These are phyloP conservation scores for Echinarachnius parma DNA, from an alignment of 53 echinoderm and acorn worm species.

Conservation along the genomic window DNA sequence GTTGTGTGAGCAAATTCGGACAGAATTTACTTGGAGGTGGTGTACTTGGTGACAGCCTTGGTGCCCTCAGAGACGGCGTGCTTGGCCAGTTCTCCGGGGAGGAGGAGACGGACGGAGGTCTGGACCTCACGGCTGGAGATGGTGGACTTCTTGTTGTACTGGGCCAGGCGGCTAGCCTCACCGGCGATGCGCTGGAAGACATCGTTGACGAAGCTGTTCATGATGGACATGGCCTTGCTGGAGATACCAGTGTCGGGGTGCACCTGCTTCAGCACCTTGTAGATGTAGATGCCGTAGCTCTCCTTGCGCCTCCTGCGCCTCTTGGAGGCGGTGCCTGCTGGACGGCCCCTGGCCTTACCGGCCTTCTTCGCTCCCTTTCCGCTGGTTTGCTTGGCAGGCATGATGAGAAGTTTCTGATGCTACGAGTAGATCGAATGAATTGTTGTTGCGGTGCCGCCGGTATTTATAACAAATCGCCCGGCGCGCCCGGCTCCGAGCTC, in stretches of 20 bases:
- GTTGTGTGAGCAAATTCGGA: constrained; percentile 7
- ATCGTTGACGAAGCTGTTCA: constrained; percentile 93
- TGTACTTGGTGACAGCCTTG: constrained; percentile 88
- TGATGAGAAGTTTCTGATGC: no score
- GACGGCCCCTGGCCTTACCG: constrained; percentile 67
- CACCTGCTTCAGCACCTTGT: constrained; percentile 89
- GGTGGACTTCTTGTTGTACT: constrained; percentile 86
- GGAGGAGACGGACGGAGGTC: constrained; percentile 73
- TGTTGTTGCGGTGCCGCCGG: no score
- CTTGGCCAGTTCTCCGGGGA: constrained; percentile 85
- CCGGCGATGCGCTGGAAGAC: constrained; percentile 77
- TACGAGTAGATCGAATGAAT: no score
- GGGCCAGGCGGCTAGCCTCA: constrained; percentile 67
- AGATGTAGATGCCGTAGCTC: constrained; percentile 86
- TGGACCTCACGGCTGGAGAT: constrained; percentile 78
- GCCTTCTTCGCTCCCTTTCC: constrained; percentile 88
- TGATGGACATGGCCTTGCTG: constrained; percentile 76
- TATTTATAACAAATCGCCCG: no score
- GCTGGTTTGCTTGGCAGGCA: constrained; percentile 62
- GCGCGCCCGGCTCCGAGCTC: no score
- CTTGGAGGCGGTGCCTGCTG: constrained; percentile 36
- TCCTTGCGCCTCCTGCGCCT: constrained; percentile 63
- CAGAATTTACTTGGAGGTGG: constrained; percentile 69
- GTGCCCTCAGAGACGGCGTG: constrained; percentile 81
- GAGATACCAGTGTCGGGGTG: constrained; percentile 93